A percentile compares a stretch with the other conserved stretches of the same genome.
phyloP scores from a whole-genome alignment of 2,797 vertebrate genomes.

The Psittacula echo region DNA sequence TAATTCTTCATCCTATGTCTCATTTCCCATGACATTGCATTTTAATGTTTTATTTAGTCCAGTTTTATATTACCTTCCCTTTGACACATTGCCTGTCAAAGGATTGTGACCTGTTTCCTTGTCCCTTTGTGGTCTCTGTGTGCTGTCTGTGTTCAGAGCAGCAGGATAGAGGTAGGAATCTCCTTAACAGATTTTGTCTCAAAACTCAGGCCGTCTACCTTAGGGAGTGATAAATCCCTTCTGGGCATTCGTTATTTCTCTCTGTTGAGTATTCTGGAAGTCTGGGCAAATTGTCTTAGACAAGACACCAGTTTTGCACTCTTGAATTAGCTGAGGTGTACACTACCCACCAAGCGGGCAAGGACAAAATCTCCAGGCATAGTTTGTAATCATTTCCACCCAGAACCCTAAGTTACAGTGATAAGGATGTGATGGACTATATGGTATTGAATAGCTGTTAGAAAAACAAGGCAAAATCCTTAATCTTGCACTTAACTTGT shows the following conservation, averaged over 20 bases:
- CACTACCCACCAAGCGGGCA: neutral
- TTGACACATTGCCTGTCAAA: neutral
- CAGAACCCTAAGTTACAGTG: neutral
- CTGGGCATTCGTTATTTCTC: neutral
- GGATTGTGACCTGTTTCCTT: rapidly evolving
- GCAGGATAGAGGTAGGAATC: neutral
- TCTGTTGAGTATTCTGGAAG: neutral
- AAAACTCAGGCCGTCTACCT: neutral
- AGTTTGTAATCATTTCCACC: neutral
- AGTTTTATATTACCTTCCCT: neutral
- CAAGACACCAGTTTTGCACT: neutral
- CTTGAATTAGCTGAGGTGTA: neutral
- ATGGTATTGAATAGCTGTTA: neutral
- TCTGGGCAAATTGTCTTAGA: neutral
- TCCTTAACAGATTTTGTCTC: neutral
- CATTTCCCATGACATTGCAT: neutral
- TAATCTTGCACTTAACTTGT: neutral
- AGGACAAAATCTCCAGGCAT: neutral
- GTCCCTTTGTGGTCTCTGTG: neutral
- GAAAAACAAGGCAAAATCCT: neutral
- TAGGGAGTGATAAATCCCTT: neutral
- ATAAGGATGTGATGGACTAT: neutral
- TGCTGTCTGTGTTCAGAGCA: neutral
- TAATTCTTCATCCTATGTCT: neutral
- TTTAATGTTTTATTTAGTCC: neutral